Percentiles rank a stretch among this genome's conserved stretches.
Evolutionary conservation across 30 jellyfish, hydroid and myxozoan genomes (phyloP).

Genomic region (Hydractinia symbiolongicarpus): DNA sequence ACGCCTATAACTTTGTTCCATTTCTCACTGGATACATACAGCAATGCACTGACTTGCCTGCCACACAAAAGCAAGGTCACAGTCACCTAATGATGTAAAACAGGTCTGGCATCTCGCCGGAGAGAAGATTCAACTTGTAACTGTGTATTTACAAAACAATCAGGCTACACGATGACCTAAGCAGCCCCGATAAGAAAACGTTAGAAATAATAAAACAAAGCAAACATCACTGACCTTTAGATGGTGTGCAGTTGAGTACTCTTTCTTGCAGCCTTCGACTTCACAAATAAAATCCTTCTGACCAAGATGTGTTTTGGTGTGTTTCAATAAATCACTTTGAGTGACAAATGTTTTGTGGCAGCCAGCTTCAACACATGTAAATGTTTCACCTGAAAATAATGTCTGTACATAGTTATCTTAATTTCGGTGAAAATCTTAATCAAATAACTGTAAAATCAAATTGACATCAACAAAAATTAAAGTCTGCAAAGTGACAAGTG

Average conservation of each 20-base stretch:
- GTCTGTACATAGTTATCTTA: background rate
- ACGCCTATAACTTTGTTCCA: too few relatives aligned
- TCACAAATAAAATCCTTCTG: constrained; percentile 86
- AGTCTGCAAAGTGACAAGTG: too few relatives aligned
- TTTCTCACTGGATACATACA: too few relatives aligned
- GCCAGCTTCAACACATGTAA: constrained; percentile 78
- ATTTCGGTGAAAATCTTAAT: background rate
- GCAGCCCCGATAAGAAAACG: background rate
- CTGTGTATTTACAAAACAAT: too few relatives aligned
- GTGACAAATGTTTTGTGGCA: constrained; percentile 83
- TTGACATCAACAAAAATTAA: too few relatives aligned
- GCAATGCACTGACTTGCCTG: too few relatives aligned
- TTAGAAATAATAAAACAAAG: background rate
- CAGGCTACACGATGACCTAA: constrained; percentile 1
- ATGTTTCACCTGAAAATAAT: constrained; percentile 50
- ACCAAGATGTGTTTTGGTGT: constrained; percentile 81
- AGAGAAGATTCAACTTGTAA: too few relatives aligned
- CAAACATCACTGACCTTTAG: constrained; percentile 49
- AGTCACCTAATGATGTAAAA: too few relatives aligned
- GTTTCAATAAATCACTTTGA: constrained; percentile 80
- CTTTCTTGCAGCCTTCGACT: constrained; percentile 83
- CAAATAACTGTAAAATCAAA: too few relatives aligned
- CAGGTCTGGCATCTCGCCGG: too few relatives aligned
- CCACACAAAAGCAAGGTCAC: too few relatives aligned
- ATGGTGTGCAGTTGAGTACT: constrained; percentile 95